Base-by-base conservation (phyloP, 2,888 invertebrate species). In the Brachynemurus nebulosus region DNA sequence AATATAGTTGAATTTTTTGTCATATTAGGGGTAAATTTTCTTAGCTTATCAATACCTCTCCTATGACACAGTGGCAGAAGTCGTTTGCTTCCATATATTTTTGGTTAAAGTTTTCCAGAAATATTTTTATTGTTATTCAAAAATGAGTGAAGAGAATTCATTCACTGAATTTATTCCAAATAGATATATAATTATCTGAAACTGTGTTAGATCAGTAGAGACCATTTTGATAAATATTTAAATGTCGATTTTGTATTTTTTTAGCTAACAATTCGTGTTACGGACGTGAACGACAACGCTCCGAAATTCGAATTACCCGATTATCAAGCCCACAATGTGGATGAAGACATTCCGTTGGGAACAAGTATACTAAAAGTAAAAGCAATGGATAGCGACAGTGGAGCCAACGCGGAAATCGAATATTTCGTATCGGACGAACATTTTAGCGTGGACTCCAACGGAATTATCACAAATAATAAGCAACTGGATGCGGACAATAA, bases 261-360 rank as follows among this genome's bases (percentile, higher is more conserved):
- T 33, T 70, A 91, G 90, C 65, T 92, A 38, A 92, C 90, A 3
- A 91, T 93, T 51, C 79, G 89, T 50, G 92, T 98, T 36, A 88
- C 88, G 5, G 97, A 97, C 64, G 89, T 93, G 35, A 98, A 98
- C 62, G 97, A 97, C 68, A 96, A 97, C 65, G 88, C 91, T 7
- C 96, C 96, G 1, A 89, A 91, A 64, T 95, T 91, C 59, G 93
- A 95, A 66, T 67, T 96, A 51, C 95, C 95, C 1, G 90, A 96
- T 63, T 96, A 96, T 65, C 93, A 95, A 64, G 91, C 92, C 0
- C 91, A 92, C 65, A 93, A 93, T 61, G 86, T 95, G 1, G 90
- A 92, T 57, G 95, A 96, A 68, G 93, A 96, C 59, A 85, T 92
- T 51, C 82, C 89, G 0, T 71, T 91, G 27, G 93, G 93, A 47